Evolutionary conservation across 2,113 vertebrate species (phyloP), one percentile per base, ranked within the genome.

Genomic region (Dendrocopos noguchii): DNA sequence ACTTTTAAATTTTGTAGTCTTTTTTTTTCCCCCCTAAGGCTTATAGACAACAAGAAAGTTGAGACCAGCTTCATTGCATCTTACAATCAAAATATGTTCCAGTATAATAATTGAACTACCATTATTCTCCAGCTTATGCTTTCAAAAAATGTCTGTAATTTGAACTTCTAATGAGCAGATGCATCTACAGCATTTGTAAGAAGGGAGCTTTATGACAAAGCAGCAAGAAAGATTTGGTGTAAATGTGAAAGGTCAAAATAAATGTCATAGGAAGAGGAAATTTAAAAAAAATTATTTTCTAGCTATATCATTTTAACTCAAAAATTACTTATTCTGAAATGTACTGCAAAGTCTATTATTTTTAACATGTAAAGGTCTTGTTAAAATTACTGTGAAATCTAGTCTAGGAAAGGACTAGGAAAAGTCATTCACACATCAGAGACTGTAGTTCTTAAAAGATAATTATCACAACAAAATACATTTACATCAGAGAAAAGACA

Each of bases 381-480:
- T 73, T 66, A 64, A 95, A 95, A 94, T 90, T 36, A 83, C 25
- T 87, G 39, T 61, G 36, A 95, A 97, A 78, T 94, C 24, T 94
- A 68, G n/a, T n/a, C 21, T 29, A 64, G 18, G 46, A 91, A 88
- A 76, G n/a, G n/a, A 68, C 21, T 29, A 64, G 18, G 46, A 91
- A 88, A 76, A 73, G 2, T 71, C 21, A 76, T 65, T 84, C 60
- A 42, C 7, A 57, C 1, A 5, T 85, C 34, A 87, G 80, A 87
- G 28, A 75, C 15, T 57, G 1, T 15, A 46, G 53, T 36, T 44
- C n/a, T 71, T 91, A 60, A 70, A 70, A 70, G 10, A 85, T 27
- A 67, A 77, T 82, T 83, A 67, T 84, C 53, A 78, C 24, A 88
- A 33, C 20, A 91, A 80, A 83, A 80, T 53, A 2, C 42, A 82